Base-by-base conservation (phyloP, 2,113 vertebrate genomes). In the Paedocypris sp. region DNA sequence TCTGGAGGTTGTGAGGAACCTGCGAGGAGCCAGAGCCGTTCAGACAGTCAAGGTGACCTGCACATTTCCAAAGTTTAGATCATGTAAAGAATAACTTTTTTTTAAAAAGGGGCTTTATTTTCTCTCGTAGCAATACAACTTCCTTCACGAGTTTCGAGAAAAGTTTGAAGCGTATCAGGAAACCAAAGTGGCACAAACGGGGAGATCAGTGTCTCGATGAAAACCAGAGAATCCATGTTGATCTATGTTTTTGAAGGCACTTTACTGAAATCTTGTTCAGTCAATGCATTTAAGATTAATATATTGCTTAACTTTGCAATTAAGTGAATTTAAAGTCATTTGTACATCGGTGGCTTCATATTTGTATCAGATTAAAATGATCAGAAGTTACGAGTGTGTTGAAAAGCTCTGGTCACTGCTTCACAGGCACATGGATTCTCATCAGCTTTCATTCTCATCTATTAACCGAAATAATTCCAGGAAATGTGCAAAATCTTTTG, bases 91-190 rank as follows among this genome's bases (percentile, higher is more conserved):
- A 58, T 22, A 11, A 10, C 26, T 22, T 42, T 12, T 3, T 10
- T 4, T 42, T 13, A 7, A 51, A 2, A 10, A 18, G 13, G 7
- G 13, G 13, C 16, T 19, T 6, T 10, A 9, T 25, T 70, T 42
- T 54, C 60, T 73, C 71, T 80, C 68, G 4, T 69, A 94, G 90
- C 91, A 94, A 79, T 94, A 96, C 79, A 94, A 93, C 75, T 94
- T 88, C 64, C 87, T 94, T 33, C 90, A 94, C 1, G 91, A 94
- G 58, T 96, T 94, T 52, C 86, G 83, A 26, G 89, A 92, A 28
- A 85, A 71, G 18, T 74, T 85, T 39, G 41, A 81, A 16, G 76
- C 78, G 1, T 82, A 88, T 54, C 82, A 86, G n/a, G 81, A 84
- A 4, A 69, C 73, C 22, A 73, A 77, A 75, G 87, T 51, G 1